Base-by-base conservation (phyloP, 2,888 invertebrate genomes). In the Amaurobius ferox region DNA sequence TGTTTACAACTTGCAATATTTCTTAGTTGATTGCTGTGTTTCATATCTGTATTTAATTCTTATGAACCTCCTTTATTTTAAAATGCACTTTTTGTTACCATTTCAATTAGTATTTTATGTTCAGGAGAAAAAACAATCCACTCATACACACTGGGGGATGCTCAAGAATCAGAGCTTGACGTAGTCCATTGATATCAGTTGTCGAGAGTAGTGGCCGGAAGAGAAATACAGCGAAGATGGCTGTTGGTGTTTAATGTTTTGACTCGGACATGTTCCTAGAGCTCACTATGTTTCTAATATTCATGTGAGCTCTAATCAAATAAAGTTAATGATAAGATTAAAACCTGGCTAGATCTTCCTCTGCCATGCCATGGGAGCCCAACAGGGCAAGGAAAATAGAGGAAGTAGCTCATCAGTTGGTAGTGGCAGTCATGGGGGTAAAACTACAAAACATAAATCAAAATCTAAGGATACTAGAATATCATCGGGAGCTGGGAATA, bases 331-430 rank as follows among this genome's bases (percentile, higher is more conserved):
- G 80, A 72, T 77, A 39, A 77, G 80, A 80, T 77, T 87, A 62
- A 79, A 80, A 48, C 87, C 87, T 67, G 87, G 87, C 40, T 87
- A 86, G 66, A 66, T 55, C 29, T 62, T 70, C 74, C 68, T 79
- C 78, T 66, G 76, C 77, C 62, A 61, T 77, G 86, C 80, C 79
- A 97, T 97, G 97, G 97, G 97, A 92, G 96, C 96, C 91, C 97
- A 97, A 94, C 97, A 96, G 94, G 96, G 95, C 92, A 97, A 97
- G 93, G 97, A 97, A 93, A 89, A 87, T 78, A 86, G 89, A 64
- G 86, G 88, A 74, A 80, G 88, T 67, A 85, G 88, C 35, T 81
- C 87, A 61, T 87, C 88, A 67, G 90, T 88, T 88, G 89, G 88
- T 88, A 87, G 88, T 78, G 87, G 88, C 70, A 81, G 81, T 81